These are phyloP conservation scores for Sesamia nonagrioides DNA, from an alignment of 1,140 invertebrate species.

Conservation along the genomic window DNA sequence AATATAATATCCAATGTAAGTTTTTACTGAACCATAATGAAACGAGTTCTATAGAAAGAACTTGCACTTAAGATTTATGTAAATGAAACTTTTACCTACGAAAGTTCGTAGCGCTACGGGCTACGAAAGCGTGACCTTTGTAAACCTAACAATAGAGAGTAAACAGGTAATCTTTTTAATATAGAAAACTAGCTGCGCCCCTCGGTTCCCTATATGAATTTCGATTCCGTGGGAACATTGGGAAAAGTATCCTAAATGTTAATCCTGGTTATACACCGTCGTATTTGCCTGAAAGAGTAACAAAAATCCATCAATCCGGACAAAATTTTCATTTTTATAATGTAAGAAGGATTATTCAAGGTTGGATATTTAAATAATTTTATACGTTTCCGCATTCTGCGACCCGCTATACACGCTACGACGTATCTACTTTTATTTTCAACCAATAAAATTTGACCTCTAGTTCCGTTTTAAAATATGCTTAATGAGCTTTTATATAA, in stretches of 20 bases:
- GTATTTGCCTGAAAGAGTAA: too few species aligned
- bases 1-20: too few species aligned
- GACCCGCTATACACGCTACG: not conserved
- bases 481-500: conserved; percentile 37
- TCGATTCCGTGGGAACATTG: too few species aligned
- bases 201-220: too few species aligned
- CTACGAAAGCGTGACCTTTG: not conserved
- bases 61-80: not conserved
- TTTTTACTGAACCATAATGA: not conserved
- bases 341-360: conserved; percentile 10
- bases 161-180: not conserved
- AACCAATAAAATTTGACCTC: conserved; percentile 29
- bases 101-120: not conserved
- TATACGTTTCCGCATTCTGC: conserved; percentile 20
- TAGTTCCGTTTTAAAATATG: conserved; percentile 4
- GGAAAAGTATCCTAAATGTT: too few species aligned
- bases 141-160: conserved; percentile 1
- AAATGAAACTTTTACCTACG: not conserved
- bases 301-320: too few species aligned
- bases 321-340: too few species aligned
- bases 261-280: too few species aligned
- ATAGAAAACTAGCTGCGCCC: too few species aligned
- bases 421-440: conserved; percentile 11
- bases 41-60: not conserved
- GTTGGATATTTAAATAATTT: conserved; percentile 27